Percentiles rank a stretch among this genome's conserved stretches.
Conservation (phyloP, 2,113 vertebrate genomes). For the Fregata magnificens region DNA sequence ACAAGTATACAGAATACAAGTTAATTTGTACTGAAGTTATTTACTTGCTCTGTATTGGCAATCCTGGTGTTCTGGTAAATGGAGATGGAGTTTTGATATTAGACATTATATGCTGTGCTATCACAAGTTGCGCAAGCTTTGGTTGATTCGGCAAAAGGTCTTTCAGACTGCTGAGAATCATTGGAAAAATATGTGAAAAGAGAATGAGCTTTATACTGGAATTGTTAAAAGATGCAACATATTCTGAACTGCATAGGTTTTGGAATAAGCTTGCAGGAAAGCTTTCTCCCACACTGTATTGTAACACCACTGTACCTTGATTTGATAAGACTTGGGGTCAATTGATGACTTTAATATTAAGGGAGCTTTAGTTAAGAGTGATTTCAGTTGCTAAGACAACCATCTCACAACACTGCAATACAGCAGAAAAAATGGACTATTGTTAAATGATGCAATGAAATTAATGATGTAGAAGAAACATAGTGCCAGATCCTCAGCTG, state of each 20-base stretch:
- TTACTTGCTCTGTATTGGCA: background rate
- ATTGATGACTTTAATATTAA: background rate
- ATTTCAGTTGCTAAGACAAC: conserved; percentile 20
- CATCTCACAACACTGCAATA: background rate
- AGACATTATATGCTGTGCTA: background rate
- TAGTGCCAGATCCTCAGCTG: background rate
- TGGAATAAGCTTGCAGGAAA: background rate
- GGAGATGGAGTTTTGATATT: background rate
- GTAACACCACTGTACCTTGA: background rate
- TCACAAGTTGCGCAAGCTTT: background rate
- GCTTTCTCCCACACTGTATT: background rate
- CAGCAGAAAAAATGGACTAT: background rate
- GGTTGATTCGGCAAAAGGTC: background rate
- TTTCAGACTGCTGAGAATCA: background rate
- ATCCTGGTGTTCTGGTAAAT: background rate
- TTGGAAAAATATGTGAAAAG: background rate
- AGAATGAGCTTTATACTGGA: background rate
- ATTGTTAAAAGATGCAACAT: background rate
- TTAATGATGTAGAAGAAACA: background rate
- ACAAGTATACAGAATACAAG: background rate
- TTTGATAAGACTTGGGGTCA: background rate
- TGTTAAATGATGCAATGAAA: background rate
- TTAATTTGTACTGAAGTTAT: background rate
- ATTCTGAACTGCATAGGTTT: background rate
- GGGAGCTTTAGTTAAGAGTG: background rate